Evolutionary conservation across 2,113 vertebrate species (phyloP), one percentile per base, ranked within the genome.

Genomic region (Felis chaus): DNA sequence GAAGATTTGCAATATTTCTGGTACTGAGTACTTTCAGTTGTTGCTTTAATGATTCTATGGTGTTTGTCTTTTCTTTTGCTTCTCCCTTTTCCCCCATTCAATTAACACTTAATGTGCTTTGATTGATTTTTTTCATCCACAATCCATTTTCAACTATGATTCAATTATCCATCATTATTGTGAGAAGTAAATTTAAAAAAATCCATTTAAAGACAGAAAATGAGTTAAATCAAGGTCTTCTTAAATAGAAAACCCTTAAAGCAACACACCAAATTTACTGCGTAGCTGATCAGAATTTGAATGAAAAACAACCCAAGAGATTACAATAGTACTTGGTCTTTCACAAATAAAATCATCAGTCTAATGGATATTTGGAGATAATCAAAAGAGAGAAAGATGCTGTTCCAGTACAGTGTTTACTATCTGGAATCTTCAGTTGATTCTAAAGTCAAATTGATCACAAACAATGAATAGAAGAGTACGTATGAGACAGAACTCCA

Each of bases 61-160:
- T 86, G 4, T 23, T 63, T 68, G 14, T 87, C 23, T 39, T 97
- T 94, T 36, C 18, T 74, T 73, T 73, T 85, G 16, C 14, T 80
- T 87, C 31, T 89, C 12, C 9, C 21, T 76, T 81, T 33, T 92
- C 76, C 50, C 84, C 81, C 45, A 98, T 91, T 97, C 81, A 98
- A 93, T 97, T 96, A 93, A 92, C 97, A 98, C 92, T 96, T 95
- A 97, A 97, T 95, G 27, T 89, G 85, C 71, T 97, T 97, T 86
- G 48, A 65, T 86, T 95, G 73, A 89, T 80, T 94, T 97, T 94
- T 94, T 98, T 97, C 19, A 92, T 91, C 89, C 63, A 97, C 87
- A 97, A 96, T 98, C 1, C 29, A 96, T 98, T 98, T 98, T 98
- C 79, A 93, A 66, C 73, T 85, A 82, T 95, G 69, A 97, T 97